Percentiles rank a stretch among this genome's conserved stretches.
These are phyloP conservation scores for Manacus vitellinus DNA, from an alignment of 2,113 vertebrate species.

Conservation along the genomic window DNA sequence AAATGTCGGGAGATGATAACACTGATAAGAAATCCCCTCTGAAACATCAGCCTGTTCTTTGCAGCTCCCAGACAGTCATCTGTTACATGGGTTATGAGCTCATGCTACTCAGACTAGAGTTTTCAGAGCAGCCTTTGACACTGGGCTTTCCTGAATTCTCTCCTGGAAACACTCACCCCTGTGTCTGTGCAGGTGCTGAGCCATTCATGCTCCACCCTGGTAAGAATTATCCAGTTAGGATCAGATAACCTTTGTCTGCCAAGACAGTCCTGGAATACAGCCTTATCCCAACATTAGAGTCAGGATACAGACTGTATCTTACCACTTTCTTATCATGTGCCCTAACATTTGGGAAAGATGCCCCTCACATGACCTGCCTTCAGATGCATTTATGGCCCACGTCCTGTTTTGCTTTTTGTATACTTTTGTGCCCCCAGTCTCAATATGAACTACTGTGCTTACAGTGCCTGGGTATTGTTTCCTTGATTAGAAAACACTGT, in stretches of 20 bases:
- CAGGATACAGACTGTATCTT: not conserved
- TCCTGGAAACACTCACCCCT: not conserved
- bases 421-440: rapidly evolving
- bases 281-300: not conserved
- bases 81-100: not conserved
- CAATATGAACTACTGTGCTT: not conserved
- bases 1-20: not conserved
- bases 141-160: not conserved
- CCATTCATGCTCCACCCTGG: not conserved
- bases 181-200: not conserved
- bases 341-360: not conserved
- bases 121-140: not conserved
- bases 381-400: not conserved
- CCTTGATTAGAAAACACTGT: rapidly evolving
- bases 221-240: not conserved
- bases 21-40: not conserved
- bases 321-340: not conserved
- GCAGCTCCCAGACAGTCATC: not conserved
- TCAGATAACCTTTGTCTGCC: not conserved
- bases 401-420: not conserved
- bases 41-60: not conserved
- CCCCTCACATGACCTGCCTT: not conserved
- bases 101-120: not conserved
- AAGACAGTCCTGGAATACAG: not conserved
- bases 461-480: not conserved